These are phyloP conservation scores for Liposcelis brunnea DNA, from an alignment of 2,888 invertebrate species.

Conservation along the genomic window DNA sequence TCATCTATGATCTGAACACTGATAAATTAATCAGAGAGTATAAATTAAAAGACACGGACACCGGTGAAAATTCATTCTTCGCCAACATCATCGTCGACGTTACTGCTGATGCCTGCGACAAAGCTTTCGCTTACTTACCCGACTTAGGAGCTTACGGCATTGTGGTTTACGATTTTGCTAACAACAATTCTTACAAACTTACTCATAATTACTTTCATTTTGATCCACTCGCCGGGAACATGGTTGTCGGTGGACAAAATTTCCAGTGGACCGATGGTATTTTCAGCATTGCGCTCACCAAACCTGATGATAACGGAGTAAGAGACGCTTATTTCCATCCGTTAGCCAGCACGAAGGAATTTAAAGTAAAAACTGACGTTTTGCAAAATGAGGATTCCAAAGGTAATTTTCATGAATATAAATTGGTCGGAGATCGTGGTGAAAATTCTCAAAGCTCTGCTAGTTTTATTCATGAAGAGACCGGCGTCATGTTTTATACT, in stretches of 20 bases:
- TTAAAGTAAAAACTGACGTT: slow-evolving; percentile 41
- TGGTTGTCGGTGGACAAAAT: slow-evolving; percentile 51
- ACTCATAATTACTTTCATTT: slow-evolving; percentile 58
- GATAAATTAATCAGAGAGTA: slow-evolving; percentile 52
- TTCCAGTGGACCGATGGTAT: slow-evolving; percentile 77
- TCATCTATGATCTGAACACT: slow-evolving; percentile 57
- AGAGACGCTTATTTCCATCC: slow-evolving; percentile 60
- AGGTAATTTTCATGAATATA: slow-evolving; percentile 51
- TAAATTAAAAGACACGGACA: slow-evolving; percentile 44
- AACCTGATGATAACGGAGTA: slow-evolving; percentile 26
- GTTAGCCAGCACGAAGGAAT: slow-evolving; percentile 65
- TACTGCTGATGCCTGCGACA: slow-evolving; percentile 46
- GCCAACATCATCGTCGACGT: slow-evolving; percentile 64
- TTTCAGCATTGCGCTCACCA: slow-evolving; percentile 52
- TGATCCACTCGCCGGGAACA: slow-evolving; percentile 55
- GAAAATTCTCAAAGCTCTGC: slow-evolving; percentile 54
- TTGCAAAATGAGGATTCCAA: slow-evolving; percentile 52
- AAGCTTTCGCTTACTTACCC: slow-evolving; percentile 60
- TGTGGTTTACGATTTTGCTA: slow-evolving; percentile 56
- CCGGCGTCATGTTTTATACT: slow-evolving; percentile 56
- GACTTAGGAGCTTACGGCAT: slow-evolving; percentile 52
- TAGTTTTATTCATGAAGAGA: slow-evolving; percentile 47
- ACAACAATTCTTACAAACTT: slow-evolving; percentile 61
- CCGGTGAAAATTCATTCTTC: slow-evolving; percentile 60
- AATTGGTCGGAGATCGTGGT: slow-evolving; percentile 57